These are phyloP conservation scores for Muscicapa comitata DNA, from an alignment of 2,797 vertebrate species.

Conservation along the genomic window DNA sequence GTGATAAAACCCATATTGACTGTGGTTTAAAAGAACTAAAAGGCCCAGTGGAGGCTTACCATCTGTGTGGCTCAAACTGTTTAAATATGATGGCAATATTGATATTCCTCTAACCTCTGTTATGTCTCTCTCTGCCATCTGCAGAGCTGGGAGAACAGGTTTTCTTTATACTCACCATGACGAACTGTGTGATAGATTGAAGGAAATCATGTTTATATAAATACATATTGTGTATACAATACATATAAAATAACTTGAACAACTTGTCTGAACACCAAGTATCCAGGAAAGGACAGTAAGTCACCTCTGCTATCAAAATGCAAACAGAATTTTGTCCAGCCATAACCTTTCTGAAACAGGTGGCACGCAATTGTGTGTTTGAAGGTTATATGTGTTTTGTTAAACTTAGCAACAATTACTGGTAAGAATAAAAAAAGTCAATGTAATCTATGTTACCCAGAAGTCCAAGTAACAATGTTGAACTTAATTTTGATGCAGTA, in stretches of 20 bases:
- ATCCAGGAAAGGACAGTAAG: constrained; percentile 48
- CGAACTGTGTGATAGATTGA: constrained; percentile 14
- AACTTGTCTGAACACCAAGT: constrained; percentile 49
- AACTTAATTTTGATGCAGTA: neutral
- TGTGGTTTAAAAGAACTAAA: constrained; percentile 4
- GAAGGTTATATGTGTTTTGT: constrained; percentile 5
- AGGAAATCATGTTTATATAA: constrained; percentile 55
- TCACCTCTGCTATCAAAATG: constrained; percentile 44
- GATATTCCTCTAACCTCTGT: constrained; percentile 45
- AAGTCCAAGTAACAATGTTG: neutral
- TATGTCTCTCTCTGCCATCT: constrained; percentile 31
- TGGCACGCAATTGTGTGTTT: neutral
- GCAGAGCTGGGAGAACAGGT: constrained; percentile 52
- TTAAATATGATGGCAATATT: neutral
- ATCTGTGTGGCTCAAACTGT: constrained; percentile 39
- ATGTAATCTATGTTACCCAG: neutral
- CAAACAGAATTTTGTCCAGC: constrained; percentile 38
- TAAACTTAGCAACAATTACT: neutral
- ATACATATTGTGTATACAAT: constrained; percentile 35
- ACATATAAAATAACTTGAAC: constrained; percentile 42
- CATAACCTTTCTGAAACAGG: constrained; percentile 1
- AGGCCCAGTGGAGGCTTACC: constrained; percentile 1
- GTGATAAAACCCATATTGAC: neutral
- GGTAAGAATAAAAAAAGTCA: neutral
- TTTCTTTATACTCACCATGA: constrained; percentile 39